Evolutionary conservation across 2,113 vertebrate genomes (phyloP).

Genomic region (Myotis davidii): DNA sequence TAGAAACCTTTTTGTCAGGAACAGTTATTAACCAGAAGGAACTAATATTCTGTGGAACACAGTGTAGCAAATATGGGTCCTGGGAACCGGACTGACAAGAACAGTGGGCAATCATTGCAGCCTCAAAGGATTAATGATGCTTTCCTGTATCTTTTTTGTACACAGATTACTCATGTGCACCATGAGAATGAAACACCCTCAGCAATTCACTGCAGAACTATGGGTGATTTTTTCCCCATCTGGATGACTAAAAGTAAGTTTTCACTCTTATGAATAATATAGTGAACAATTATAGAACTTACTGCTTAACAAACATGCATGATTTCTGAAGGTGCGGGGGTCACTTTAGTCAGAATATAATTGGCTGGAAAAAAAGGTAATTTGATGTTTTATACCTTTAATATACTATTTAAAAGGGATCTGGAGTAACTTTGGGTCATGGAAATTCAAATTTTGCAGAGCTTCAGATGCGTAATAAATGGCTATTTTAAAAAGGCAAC

Average conservation of each 20-base stretch:
- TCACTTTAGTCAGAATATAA: constrained; percentile 32
- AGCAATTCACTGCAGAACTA: constrained; percentile 37
- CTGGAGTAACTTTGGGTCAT: not conserved
- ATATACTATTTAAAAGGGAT: constrained; percentile 14
- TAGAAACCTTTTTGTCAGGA: not conserved
- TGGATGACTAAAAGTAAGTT: not conserved
- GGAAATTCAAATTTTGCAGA: constrained; percentile 27
- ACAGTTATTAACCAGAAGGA: not conserved
- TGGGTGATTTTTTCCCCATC: not conserved
- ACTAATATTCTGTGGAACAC: not conserved
- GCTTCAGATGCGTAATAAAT: not conserved
- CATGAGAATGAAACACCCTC: not conserved
- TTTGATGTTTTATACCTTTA: constrained; percentile 31
- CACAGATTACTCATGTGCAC: constrained; percentile 41
- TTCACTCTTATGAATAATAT: not conserved
- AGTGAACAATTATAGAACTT: not conserved
- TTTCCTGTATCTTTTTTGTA: not conserved
- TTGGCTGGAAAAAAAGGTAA: not conserved
- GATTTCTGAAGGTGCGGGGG: not conserved
- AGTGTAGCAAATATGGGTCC: not conserved
- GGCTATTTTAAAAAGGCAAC: constrained; percentile 16
- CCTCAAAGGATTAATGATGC: constrained; percentile 20
- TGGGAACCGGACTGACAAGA: not conserved
- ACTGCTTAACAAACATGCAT: constrained; percentile 39
- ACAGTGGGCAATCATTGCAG: not conserved